Conservation (phyloP, 2,888 invertebrate species). For the Nymphalis c-album region DNA sequence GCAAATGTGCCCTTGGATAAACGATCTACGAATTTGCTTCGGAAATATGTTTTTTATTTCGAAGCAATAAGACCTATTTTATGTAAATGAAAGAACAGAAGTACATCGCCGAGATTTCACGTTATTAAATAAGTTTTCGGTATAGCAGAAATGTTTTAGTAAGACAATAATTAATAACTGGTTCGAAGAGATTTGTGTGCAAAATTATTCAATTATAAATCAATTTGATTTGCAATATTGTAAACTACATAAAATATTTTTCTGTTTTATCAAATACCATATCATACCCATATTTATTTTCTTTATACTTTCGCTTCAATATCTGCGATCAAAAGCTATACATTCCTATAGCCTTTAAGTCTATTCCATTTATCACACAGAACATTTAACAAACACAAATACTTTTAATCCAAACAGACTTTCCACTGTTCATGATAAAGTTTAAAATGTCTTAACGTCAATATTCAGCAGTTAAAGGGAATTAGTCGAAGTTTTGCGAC, state of each 20-base stretch:
- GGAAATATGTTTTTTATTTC: constrained; percentile 25
- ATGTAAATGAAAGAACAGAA: background rate
- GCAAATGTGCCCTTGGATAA: constrained; percentile 35
- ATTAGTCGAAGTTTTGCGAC: constrained; percentile 32
- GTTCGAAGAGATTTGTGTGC: background rate
- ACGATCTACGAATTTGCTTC: constrained; percentile 15
- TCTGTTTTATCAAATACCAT: background rate
- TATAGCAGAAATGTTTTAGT: background rate
- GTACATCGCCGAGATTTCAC: constrained; percentile 10
- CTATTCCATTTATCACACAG: background rate
- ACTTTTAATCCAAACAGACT: background rate
- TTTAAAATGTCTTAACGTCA: constrained; percentile 5
- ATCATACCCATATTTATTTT: no score
- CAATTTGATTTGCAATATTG: no score
- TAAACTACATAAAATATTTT: background rate
- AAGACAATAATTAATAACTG: background rate
- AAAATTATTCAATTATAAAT: background rate
- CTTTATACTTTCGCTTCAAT: background rate
- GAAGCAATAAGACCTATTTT: constrained; percentile 13
- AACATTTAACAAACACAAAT: background rate
- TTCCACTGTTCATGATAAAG: background rate
- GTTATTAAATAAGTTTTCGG: constrained; percentile 1
- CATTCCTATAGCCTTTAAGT: constrained; percentile 1
- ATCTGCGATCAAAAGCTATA: background rate
- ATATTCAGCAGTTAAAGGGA: constrained; percentile 14